A percentile compares a stretch with the other conserved stretches of the same genome.
These are phyloP conservation scores for Leptopilina myrica DNA, from an alignment of 2,888 invertebrate species.

Conservation along the genomic window DNA sequence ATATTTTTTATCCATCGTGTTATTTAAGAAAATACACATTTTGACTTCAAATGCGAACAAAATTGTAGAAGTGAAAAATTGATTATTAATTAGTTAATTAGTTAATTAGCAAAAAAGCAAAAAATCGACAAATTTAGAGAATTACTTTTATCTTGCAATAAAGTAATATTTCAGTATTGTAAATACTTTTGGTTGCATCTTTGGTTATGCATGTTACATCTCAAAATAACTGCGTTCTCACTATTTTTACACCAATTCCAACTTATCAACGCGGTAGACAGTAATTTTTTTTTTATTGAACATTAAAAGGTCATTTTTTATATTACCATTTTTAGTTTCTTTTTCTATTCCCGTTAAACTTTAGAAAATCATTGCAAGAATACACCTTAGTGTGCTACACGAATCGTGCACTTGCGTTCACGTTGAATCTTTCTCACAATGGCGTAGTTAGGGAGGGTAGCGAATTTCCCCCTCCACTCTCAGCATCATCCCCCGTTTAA, in stretches of 20 bases:
- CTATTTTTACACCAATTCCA: background rate
- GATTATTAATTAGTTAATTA: too few relatives aligned
- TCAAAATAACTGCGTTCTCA: background rate
- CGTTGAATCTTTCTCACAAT: background rate
- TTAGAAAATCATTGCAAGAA: background rate
- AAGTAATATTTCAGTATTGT: background rate
- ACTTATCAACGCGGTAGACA: background rate
- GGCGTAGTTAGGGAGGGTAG: slow-evolving; percentile 14
- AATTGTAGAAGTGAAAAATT: too few relatives aligned
- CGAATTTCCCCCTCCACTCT: background rate
- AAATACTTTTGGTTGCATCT: background rate
- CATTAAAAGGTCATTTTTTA: slow-evolving; percentile 5
- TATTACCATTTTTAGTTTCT: background rate
- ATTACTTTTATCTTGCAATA: too few relatives aligned
- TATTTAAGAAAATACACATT: too few relatives aligned
- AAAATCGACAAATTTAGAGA: too few relatives aligned
- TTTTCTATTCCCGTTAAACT: background rate
- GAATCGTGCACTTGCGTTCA: background rate
- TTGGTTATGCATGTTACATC: background rate
- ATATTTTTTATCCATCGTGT: too few relatives aligned
- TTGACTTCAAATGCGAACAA: too few relatives aligned
- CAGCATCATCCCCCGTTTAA: background rate
- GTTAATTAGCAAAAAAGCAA: too few relatives aligned
- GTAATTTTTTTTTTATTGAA: background rate
- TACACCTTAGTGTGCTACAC: background rate